Evolutionary conservation across 2,797 vertebrate species (phyloP), one percentile per base, ranked within the genome.

Genomic region (Ambastaia sidthimunki): DNA sequence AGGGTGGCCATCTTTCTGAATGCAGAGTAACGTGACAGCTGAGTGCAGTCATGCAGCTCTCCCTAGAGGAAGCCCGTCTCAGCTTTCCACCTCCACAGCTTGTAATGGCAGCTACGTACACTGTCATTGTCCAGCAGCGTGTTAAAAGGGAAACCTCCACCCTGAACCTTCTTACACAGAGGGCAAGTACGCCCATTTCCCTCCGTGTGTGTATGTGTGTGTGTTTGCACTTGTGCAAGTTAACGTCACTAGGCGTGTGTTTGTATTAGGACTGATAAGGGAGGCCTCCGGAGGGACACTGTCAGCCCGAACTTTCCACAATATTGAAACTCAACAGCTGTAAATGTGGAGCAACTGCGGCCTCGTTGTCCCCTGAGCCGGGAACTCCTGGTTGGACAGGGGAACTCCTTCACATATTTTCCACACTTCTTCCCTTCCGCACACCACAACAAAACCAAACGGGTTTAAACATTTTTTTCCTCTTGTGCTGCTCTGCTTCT

Each of bases 231-330:
- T 34, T 59, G 71, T 59, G 31, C 57, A 18, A 13, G 65, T 70
- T 23, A 2, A 55, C 41, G 37, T 52, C 57, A 70, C 18, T n/a
- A n/a, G 44, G 9, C 37, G 50, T 48, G 66, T 71, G 65, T 23
- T 50, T 83, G 74, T 76, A 74, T 83, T 62, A 23, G 19, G 23
- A 25, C 74, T 84, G 83, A 81, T 81, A 65, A 71, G 76, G 16
- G 71, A 48, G 59, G 62, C 74, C 68, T 47, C 73, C 52, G 18
- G 55, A 69, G 67, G 31, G 50, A 25, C 13, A 11, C 50, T 31
- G 15, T 72, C 66, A 28, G 28, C 1, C 41, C 69, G 72, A 79
- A 63, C 41, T 48, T 70, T 71, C 44, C 12, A 5, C 74, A 37
- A 3, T 25, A 63, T 13, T 2, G 18, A 54, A 54, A 66, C 19